phyloP scores from a whole-genome alignment of 2,113 vertebrate species.

The Electrona antarctica region DNA sequence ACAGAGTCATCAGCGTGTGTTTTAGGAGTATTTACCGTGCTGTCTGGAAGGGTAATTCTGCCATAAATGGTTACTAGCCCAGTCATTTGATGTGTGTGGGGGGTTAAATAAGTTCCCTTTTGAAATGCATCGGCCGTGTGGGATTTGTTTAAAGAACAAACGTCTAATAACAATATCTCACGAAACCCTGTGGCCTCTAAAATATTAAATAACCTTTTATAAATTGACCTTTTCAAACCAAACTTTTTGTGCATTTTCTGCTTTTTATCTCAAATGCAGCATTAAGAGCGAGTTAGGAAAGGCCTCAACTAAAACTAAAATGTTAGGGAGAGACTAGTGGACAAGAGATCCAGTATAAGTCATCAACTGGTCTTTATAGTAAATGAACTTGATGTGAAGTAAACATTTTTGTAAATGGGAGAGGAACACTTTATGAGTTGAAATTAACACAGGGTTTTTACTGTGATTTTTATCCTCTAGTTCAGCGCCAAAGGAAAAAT shows the following conservation, averaged over 20 bases:
- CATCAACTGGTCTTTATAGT: too few relatives aligned
- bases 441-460: not conserved
- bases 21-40: constrained; percentile 5
- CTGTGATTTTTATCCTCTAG: constrained; percentile 25
- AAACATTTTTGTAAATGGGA: not conserved
- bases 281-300: too few relatives aligned
- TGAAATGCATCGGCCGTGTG: constrained; percentile 4
- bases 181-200: too few relatives aligned
- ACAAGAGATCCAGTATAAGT: too few relatives aligned
- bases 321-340: too few relatives aligned
- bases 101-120: constrained; percentile 12
- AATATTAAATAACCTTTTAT: too few relatives aligned
- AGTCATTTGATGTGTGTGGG: too few relatives aligned
- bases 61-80: not conserved
- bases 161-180: too few relatives aligned
- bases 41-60: constrained; percentile 17
- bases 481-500: constrained; percentile 51
- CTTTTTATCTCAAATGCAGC: too few relatives aligned
- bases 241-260: too few relatives aligned
- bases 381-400: not conserved
- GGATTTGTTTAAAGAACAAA: not conserved
- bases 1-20: constrained; percentile 44
- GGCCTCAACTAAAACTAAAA: too few relatives aligned
- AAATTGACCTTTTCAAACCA: too few relatives aligned
- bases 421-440: not conserved